phyloP scores from a whole-genome alignment of 2,113 vertebrate species.

The Bos javanicus region DNA sequence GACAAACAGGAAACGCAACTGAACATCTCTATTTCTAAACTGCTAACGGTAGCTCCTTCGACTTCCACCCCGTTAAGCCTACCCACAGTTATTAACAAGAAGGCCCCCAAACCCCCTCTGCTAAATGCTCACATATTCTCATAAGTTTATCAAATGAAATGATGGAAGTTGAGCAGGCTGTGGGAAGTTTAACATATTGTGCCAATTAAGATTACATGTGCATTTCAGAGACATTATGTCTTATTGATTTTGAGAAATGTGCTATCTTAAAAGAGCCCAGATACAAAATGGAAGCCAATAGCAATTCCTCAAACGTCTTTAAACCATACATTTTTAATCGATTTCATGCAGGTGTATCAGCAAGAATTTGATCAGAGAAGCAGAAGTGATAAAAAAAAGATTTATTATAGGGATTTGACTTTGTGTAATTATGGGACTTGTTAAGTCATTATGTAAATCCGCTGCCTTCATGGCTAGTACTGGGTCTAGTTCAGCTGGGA shows the following conservation, averaged over 20 bases:
- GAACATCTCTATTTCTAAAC: neutral
- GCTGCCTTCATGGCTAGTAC: too few species aligned
- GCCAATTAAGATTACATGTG: neutral
- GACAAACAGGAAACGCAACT: neutral
- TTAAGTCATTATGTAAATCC: neutral
- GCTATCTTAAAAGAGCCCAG: neutral
- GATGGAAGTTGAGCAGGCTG: neutral
- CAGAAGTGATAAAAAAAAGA: neutral
- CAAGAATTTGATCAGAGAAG: neutral
- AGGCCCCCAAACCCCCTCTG: neutral
- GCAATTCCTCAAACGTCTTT: neutral
- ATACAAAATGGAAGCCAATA: neutral
- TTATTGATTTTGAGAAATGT: neutral
- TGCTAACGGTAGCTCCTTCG: neutral
- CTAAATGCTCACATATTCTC: neutral
- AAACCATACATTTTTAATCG: neutral
- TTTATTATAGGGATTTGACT: neutral
- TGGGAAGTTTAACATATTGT: neutral
- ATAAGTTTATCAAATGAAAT: neutral
- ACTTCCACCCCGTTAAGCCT: neutral
- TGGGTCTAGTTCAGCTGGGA: neutral
- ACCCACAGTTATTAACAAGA: neutral
- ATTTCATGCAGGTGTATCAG: neutral
- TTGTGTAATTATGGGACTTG: neutral
- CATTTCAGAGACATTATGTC: neutral